These are phyloP conservation scores for Drosophila monieri DNA, from an alignment of 2,888 invertebrate species.

Conservation along the genomic window DNA sequence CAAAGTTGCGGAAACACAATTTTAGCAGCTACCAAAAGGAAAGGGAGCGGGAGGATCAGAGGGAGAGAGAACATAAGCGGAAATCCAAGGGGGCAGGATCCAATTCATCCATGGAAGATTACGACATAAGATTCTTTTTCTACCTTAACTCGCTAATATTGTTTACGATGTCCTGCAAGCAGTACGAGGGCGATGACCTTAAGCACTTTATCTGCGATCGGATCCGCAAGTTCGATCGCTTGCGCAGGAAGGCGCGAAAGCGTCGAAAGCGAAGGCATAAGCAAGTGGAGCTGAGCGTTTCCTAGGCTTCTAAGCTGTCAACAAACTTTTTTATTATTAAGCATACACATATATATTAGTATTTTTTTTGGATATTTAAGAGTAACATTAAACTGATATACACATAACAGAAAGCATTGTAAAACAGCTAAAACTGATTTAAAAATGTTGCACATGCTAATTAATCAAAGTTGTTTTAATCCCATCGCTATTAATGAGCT, in stretches of 20 bases:
- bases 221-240: slow-evolving; percentile 72
- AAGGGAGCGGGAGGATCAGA: slow-evolving; percentile 3
- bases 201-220: slow-evolving; percentile 76
- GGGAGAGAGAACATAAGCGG: neutral
- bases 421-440: slow-evolving; percentile 30
- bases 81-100: slow-evolving; percentile 6
- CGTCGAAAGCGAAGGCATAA: slow-evolving; percentile 57
- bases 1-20: slow-evolving; percentile 58
- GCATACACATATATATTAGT: slow-evolving; percentile 7
- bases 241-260: slow-evolving; percentile 76
- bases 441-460: slow-evolving; percentile 7
- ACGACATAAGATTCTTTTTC: slow-evolving; percentile 80
- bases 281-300: slow-evolving; percentile 13
- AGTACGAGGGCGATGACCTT: slow-evolving; percentile 70
- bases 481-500: neutral
- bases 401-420: slow-evolving; percentile 35
- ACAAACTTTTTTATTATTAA: neutral
- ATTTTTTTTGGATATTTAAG: slow-evolving; percentile 39
- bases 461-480: neutral
- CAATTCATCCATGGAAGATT: slow-evolving; percentile 47
- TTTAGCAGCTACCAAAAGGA: slow-evolving; percentile 31
- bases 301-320: slow-evolving; percentile 2
- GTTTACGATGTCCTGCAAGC: slow-evolving; percentile 70
- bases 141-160: slow-evolving; percentile 80
- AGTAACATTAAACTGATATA: slow-evolving; percentile 39